phyloP scores from a whole-genome alignment of 2,888 invertebrate species.

The Blastobasis lacticolella region DNA sequence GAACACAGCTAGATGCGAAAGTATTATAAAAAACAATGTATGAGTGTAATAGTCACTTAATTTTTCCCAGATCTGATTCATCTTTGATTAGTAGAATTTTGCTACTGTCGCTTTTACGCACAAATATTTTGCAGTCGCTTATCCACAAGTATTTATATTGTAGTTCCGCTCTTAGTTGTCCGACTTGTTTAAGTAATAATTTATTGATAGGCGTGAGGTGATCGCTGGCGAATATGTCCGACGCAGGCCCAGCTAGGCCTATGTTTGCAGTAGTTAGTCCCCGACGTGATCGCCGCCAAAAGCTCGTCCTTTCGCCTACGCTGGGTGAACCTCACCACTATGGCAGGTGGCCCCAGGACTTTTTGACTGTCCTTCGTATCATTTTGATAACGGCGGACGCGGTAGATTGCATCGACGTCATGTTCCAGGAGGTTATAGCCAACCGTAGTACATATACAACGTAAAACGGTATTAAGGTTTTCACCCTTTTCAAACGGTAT shows the following conservation, averaged over 20 bases:
- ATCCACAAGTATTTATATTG: conserved; percentile 9
- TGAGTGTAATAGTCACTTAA: conserved; percentile 8
- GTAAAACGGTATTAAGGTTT: too few relatives aligned
- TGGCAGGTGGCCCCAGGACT: neutral
- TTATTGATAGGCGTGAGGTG: conserved; percentile 15
- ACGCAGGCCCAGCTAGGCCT: conserved; percentile 9
- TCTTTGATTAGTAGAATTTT: neutral
- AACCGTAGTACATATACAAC: too few relatives aligned
- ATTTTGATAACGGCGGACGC: conserved; percentile 6
- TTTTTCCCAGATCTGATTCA: neutral
- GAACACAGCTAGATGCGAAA: too few relatives aligned
- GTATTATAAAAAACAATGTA: too few relatives aligned
- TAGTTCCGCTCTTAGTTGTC: conserved; percentile 3
- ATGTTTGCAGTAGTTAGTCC: conserved; percentile 11
- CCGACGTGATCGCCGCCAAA: conserved; percentile 12
- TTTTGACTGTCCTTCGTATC: neutral
- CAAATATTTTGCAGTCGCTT: conserved; percentile 10
- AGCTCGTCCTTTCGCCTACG: conserved; percentile 7
- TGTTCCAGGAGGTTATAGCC: too few relatives aligned
- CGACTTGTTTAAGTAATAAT: conserved; percentile 5
- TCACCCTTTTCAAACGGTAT: too few relatives aligned
- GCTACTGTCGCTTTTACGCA: conserved; percentile 8
- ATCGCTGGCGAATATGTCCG: conserved; percentile 8
- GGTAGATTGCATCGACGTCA: conserved; percentile 8
- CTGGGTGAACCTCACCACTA: conserved; percentile 9